Evolutionary conservation across 23 tunicate species (phyloP), one percentile per base, ranked within the genome.

Genomic region (Oikopleura dioica): DNA sequence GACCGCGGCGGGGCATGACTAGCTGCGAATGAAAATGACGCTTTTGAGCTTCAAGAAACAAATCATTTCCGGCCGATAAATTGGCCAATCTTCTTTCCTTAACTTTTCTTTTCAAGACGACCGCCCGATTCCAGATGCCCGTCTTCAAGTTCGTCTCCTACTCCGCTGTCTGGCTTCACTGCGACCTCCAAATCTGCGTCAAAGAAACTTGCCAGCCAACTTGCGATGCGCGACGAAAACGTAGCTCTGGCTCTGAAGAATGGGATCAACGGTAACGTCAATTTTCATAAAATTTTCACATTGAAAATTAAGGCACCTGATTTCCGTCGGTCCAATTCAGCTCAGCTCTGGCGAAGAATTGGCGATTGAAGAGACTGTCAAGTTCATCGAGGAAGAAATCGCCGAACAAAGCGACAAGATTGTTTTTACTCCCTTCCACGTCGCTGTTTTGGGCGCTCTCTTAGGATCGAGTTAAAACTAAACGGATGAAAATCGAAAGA

Each of bases 101-200:
- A n/a, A n/a, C n/a, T n/a, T n/a, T n/a, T n/a, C n/a, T n/a, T n/a
- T n/a, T n/a, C 33, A 23, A 63, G 26, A 63, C 72, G 2, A 12
- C 2, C 26, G 72, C 30, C 2, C 72, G 72, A 16, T 63, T 63
- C 26, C 30, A 63, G 26, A 31, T 63, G 2, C 72, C 72, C 29
- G 72, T 63, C 26, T 63, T 63, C 33, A 63, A 63, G 33, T 63
- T 63, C 26, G 72, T 63, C 26, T 63, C 72, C 5, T 63, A 63
- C 72, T 63, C 72, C 33, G 72, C 72, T 28, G 72, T 63, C 33
- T 63, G 72, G 72, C 33, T 63, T 21, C 72, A 63, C 26, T 63
- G 72, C 33, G 72, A 63, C 33, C 33, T 63, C 30, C 72, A 63
- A 63, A 63, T 63, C 26, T 63, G 72, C 33, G 26, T 63, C 33